These are phyloP conservation scores for Melanerpes formicivorus DNA, from an alignment of 2,113 vertebrate species.

Conservation along the genomic window DNA sequence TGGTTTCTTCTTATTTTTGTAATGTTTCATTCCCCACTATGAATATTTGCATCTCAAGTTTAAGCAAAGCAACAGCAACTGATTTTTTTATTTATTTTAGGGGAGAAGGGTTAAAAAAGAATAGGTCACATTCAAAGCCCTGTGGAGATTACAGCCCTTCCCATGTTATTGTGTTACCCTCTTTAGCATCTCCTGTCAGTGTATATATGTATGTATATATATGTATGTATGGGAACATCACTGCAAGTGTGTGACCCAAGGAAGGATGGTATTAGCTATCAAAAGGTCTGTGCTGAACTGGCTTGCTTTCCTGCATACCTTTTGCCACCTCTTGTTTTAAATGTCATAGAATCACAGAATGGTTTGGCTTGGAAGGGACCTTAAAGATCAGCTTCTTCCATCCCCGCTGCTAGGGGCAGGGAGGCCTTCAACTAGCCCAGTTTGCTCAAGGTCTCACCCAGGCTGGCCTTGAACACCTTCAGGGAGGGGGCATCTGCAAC, in stretches of 20 bases:
- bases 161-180: neutral
- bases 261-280: neutral
- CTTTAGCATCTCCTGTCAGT: neutral
- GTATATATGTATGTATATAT: too few relatives aligned
- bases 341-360: too few relatives aligned
- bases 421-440: too few relatives aligned
- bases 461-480: too few relatives aligned
- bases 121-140: rapidly evolving
- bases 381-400: too few relatives aligned
- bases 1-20: too few relatives aligned
- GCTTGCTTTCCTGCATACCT: neutral
- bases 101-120: neutral
- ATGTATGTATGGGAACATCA: neutral
- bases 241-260: neutral
- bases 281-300: neutral
- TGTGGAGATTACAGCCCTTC: neutral
- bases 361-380: too few relatives aligned
- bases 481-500: too few relatives aligned
- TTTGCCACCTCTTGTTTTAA: neutral
- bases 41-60: neutral
- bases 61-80: neutral
- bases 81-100: neutral
- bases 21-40: too few relatives aligned
- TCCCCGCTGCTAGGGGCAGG: too few relatives aligned
- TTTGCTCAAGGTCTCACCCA: too few relatives aligned